A percentile compares a stretch with the other conserved stretches of the same genome.
phyloP scores from a whole-genome alignment of 23 tunicate species.

The Styela plicata region DNA sequence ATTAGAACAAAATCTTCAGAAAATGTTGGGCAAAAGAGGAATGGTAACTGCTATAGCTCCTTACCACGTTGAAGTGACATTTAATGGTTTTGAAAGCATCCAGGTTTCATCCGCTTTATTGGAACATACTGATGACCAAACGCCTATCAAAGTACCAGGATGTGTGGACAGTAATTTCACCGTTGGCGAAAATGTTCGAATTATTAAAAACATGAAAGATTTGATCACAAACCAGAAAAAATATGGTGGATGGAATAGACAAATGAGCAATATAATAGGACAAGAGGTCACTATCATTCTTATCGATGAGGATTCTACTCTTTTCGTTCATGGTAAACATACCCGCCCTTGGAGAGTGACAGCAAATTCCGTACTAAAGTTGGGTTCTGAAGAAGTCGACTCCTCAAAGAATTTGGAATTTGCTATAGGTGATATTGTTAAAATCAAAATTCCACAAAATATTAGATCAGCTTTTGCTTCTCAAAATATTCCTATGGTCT shows the following conservation, averaged over 20 bases:
- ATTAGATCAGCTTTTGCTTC: neutral
- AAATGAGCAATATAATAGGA: neutral
- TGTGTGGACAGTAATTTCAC: neutral
- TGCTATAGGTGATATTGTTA: neutral
- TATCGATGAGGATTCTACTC: neutral
- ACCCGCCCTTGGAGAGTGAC: neutral
- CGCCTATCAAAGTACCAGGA: neutral
- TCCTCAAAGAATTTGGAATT: neutral
- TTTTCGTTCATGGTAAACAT: neutral
- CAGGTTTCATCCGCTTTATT: neutral
- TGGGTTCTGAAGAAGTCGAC: neutral
- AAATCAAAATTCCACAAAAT: neutral
- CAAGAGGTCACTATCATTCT: neutral
- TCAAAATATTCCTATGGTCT: neutral
- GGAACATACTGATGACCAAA: neutral
- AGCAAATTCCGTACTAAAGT: neutral
- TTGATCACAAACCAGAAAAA: neutral
- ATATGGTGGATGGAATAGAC: neutral
- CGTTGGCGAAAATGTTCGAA: neutral
- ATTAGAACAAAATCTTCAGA: neutral
- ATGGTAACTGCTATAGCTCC: neutral
- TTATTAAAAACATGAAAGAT: neutral
- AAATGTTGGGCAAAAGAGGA: neutral
- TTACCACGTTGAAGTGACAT: neutral
- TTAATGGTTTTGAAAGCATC: neutral